Evolutionary conservation across 2,888 invertebrate genomes (phyloP), one percentile per base, ranked within the genome.

Genomic region (Lasioglossum figueresi): DNA sequence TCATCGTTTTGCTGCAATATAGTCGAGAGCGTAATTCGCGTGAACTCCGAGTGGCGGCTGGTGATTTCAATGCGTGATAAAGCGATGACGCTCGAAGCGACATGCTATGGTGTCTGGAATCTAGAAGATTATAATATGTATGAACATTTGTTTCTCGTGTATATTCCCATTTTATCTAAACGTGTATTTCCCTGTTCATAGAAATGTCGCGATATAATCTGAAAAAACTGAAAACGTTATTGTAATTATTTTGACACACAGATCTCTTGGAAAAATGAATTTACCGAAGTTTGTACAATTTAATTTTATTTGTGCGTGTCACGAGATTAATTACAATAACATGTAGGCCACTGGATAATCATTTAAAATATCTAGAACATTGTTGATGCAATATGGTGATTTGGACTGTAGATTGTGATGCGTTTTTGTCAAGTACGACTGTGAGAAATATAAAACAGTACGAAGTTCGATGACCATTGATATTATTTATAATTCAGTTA

Each of bases 11-110:
- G n/a, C n/a, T n/a, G n/a, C n/a, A 70, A 40, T 70, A 37, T n/a
- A 40, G 70, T n/a, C 40, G n/a, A n/a, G 70, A 37, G 23, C 12
- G 12, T 40, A 37, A 70, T 70, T n/a, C n/a, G 10, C n/a, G 14
- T 23, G n/a, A 40, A 40, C 70, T 40, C n/a, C n/a, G 14, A 14
- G n/a, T 40, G 63, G 63, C 19, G 8, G 16, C 19, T 12, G n/a
- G 70, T 70, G n/a, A 70, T n/a, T 70, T 70, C 40, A 40, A 70
- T 70, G 70, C 40, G 40, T 70, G 70, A 14, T 70, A n/a, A 70
- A n/a, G 68, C n/a, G 23, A 12, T 70, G 14, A 70, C 68, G 14
- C 37, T 70, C 12, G 5, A 34, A 2, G 40, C 40, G 12, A n/a
- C n/a, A 10, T 23, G 34, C 34, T 23, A 68, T 10, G 8, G 8